Conservation (phyloP, 2,113 vertebrate species). For the Rafetus swinhoei region DNA sequence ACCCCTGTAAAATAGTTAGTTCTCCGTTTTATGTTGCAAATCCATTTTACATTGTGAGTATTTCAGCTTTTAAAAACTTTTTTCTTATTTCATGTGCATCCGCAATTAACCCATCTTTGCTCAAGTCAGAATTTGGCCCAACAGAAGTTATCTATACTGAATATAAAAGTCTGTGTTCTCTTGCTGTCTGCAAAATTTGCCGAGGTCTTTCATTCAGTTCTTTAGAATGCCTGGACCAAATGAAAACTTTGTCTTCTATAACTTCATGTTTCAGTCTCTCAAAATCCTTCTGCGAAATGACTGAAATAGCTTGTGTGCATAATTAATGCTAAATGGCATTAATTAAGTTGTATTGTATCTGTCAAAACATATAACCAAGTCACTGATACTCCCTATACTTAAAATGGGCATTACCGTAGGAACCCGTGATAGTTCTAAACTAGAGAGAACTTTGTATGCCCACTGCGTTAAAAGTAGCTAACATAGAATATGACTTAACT, state of each 20-base stretch:
- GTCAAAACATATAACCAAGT: slow-evolving; percentile 3
- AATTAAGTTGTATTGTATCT: not conserved
- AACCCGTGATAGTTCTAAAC: not conserved
- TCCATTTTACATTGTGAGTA: not conserved
- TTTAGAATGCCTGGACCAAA: not conserved
- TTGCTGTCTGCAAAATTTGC: not conserved
- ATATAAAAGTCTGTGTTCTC: not conserved
- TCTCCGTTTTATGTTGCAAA: not conserved
- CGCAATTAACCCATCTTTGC: not conserved
- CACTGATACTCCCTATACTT: not conserved
- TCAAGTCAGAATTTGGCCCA: not conserved
- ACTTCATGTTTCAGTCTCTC: not conserved
- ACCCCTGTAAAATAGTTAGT: not conserved
- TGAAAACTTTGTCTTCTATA: not conserved
- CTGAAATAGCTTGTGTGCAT: not conserved
- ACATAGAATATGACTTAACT: slow-evolving; percentile 8
- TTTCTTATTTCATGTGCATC: not conserved
- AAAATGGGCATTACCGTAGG: not conserved
- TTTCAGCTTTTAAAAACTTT: not conserved
- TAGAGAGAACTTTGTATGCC: not conserved
- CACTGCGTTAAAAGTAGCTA: slow-evolving; percentile 10
- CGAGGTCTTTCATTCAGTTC: not conserved
- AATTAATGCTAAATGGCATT: not conserved
- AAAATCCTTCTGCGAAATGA: not conserved
- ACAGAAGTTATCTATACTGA: not conserved